A percentile compares a stretch with the other conserved stretches of the same genome.
These are phyloP conservation scores for Leptobrachium leishanense DNA, from an alignment of 2,113 vertebrate species.

Conservation along the genomic window DNA sequence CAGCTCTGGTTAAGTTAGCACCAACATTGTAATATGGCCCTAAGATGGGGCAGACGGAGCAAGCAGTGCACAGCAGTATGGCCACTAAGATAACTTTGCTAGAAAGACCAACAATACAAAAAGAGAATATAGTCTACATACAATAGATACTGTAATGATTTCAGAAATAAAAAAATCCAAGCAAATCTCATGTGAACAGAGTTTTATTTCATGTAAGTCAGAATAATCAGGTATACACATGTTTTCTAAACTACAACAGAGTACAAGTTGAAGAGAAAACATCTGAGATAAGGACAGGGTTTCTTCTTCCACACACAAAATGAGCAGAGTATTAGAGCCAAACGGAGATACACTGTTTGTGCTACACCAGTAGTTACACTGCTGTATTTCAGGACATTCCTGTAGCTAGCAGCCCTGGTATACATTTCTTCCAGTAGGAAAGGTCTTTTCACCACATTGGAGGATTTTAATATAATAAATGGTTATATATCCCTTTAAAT, in stretches of 20 bases:
- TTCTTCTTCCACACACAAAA: constrained; percentile 7
- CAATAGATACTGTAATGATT: neutral
- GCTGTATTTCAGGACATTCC: neutral
- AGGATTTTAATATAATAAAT: neutral
- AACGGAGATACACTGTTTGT: constrained; percentile 6
- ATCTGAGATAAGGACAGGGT: neutral
- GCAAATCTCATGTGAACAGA: constrained; percentile 14
- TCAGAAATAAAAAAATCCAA: neutral
- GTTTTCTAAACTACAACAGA: constrained; percentile 30
- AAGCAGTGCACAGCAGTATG: too few relatives aligned
- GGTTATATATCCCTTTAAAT: neutral
- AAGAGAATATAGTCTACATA: too few relatives aligned
- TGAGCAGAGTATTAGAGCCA: constrained; percentile 8
- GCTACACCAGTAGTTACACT: constrained; percentile 13
- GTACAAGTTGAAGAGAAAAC: constrained; percentile 18
- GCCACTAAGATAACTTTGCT: too few relatives aligned
- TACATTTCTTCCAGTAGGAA: neutral
- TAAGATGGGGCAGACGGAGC: too few relatives aligned
- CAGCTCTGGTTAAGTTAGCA: too few relatives aligned
- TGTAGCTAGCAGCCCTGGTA: neutral
- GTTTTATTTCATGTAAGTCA: constrained; percentile 38
- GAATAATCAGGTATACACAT: constrained; percentile 27
- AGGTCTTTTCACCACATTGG: neutral
- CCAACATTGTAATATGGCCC: too few relatives aligned
- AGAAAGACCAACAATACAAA: too few relatives aligned